Evolutionary conservation across 2,113 vertebrate species (phyloP), one percentile per base, ranked within the genome.

Genomic region (Ailuropoda melanoleuca): DNA sequence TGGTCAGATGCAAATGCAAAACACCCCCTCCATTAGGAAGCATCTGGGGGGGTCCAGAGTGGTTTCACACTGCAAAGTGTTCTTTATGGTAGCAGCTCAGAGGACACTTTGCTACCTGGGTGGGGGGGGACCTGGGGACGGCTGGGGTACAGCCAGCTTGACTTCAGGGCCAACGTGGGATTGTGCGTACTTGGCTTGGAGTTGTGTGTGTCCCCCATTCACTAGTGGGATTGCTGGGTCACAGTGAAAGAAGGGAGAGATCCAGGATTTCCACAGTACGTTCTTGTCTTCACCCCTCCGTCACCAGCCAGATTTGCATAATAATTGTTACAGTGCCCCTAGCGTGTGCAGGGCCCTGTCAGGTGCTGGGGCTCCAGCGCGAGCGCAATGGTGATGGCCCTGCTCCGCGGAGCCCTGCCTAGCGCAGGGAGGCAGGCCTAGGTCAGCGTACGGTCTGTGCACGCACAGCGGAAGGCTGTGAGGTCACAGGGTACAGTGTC

Each of bases 81-180:
- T 55, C 70, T 37, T 74, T 34, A 15, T 55, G 10, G 23, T 18
- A 11, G 84, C 66, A 39, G 17, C 77, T 39, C 43, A 5, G n/a
- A n/a, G 66, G 66, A 10, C 34, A 58, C 75, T 82, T 68, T 23
- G 56, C 24, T 19, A 68, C 64, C 15, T 8, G 34, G 64, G 19
- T 7, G 23, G 31, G 11, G 29, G 9, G 34, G 3, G 18, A 37
- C 18, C 23, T 48, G 18, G 55, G 48, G 77, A 64, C 46, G 53
- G 26, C 53, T 6, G 9, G 60, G 8, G 64, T 39, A 4, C 39
- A 37, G 50, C 60, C 37, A 29, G 15, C 74, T 15, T 21, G 24
- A 62, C 31, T 81, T 21, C 2, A 0, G 34, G 55, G 77, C 34
- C 43, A 0, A 12, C 1, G 0, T 34, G 55, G 43, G 9, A n/a